Conservation (phyloP, 2,113 vertebrate genomes). For the Corythornis cristatus region DNA sequence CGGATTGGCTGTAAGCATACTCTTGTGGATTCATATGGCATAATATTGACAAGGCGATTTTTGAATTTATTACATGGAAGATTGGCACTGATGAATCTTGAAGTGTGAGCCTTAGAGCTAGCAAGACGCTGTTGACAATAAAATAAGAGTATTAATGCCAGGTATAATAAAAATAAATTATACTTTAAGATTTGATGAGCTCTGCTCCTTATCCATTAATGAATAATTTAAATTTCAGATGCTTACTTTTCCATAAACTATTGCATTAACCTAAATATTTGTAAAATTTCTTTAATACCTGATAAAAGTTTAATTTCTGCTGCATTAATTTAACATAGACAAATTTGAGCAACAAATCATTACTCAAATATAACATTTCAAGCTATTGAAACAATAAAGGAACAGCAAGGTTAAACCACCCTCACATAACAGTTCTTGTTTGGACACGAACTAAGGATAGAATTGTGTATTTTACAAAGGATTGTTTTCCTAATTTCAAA, state of each 20-base stretch:
- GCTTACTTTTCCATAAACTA: background rate
- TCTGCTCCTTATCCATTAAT: background rate
- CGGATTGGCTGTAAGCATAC: conserved; percentile 97
- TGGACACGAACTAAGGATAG: accelerated
- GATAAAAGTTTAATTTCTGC: background rate
- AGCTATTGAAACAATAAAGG: background rate
- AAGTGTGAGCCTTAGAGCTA: conserved; percentile 98
- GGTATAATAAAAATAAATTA: background rate
- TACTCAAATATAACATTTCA: background rate
- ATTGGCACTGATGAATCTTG: conserved; percentile 99
- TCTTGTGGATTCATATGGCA: conserved; percentile 98
- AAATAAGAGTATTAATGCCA: background rate
- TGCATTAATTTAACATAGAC: background rate
- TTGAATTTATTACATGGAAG: conserved; percentile 99
- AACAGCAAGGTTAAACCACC: background rate
- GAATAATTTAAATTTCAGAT: background rate
- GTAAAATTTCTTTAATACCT: background rate
- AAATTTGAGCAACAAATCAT: background rate
- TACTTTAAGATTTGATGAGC: background rate
- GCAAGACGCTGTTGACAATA: conserved; percentile 87
- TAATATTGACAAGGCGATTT: conserved; percentile 99
- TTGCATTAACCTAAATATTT: background rate
- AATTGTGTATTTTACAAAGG: background rate
- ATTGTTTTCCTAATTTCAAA: background rate
- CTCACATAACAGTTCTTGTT: background rate